Evolutionary conservation across 1,140 invertebrate species (phyloP).

Genomic region (Callitettix versicolor): DNA sequence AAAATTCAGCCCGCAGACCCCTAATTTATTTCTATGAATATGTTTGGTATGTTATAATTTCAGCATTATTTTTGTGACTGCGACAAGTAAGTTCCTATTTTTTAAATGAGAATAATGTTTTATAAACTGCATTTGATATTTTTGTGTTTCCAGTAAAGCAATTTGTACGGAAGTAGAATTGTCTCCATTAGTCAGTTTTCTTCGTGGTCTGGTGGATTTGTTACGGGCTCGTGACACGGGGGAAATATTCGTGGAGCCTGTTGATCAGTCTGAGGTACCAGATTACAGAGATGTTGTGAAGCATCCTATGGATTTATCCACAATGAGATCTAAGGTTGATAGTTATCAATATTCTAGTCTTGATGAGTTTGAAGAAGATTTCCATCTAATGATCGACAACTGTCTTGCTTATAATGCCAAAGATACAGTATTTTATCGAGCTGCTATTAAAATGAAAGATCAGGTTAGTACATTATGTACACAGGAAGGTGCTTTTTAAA

Average conservation of each 20-base stretch:
- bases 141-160: slow-evolving; percentile 46
- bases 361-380: slow-evolving; percentile 76
- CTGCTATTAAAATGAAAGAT: slow-evolving; percentile 78
- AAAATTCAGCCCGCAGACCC: too few species aligned
- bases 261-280: slow-evolving; percentile 80
- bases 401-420: slow-evolving; percentile 91
- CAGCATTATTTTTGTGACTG: too few species aligned
- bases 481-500: background rate
- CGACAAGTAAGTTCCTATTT: too few species aligned
- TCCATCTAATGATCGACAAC: slow-evolving; percentile 88
- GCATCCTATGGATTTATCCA: slow-evolving; percentile 91
- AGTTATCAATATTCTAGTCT: slow-evolving; percentile 48
- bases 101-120: too few species aligned
- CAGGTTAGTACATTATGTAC: slow-evolving; percentile 37
- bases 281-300: slow-evolving; percentile 89
- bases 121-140: slow-evolving; percentile 12
- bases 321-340: slow-evolving; percentile 62
- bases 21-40: too few species aligned
- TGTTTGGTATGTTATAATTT: too few species aligned
- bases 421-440: slow-evolving; percentile 75
- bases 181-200: slow-evolving; percentile 66
- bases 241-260: slow-evolving; percentile 87
- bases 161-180: slow-evolving; percentile 70
- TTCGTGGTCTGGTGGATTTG: slow-evolving; percentile 62
- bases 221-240: slow-evolving; percentile 70